Base-by-base conservation (phyloP, 2,888 invertebrate species). In the Melanostoma scalare region DNA sequence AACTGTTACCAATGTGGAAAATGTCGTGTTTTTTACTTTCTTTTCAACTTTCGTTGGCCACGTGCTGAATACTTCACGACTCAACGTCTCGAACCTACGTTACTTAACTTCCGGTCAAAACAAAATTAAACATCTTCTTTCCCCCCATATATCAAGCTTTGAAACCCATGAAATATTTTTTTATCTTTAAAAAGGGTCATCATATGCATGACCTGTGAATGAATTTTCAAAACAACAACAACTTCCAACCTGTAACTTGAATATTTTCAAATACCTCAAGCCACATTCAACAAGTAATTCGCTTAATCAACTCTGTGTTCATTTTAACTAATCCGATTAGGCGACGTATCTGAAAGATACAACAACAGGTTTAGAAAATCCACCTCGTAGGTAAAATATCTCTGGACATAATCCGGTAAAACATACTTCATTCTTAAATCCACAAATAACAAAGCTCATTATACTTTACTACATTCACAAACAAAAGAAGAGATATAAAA, bases 11-110 rank as follows among this genome's bases (percentile, higher is more conserved):
- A n/a, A 40, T 58, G n/a, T 20, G 4, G 38, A 69, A 35, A 53
- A 68, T 68, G 60, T 61, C 55, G 53, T 61, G 48, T 61, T 73
- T 73, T 73, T 79, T 67, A 73, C 67, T 79, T 79, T 73, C 78
- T 79, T 73, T 78, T 79, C 3, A 35, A 68, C 78, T 79, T 79
- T 79, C 67, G 73, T 53, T 44, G 10, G 38, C 38, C 60, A 53
- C 46, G 9, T 60, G 42, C 36, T 55, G 60, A 67, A 60, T 60
- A 68, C 46, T 68, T 53, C 3, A 68, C 61, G n/a, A 38, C 2
- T 20, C 20, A 36, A 9, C 30, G 30, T 36, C 36, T 46, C 8
- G 4, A 9, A 36, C 9, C 35, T 63, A 20, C n/a, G 36, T 10
- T 9, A 35, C 33, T 30, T 6, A 4, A 38, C 40, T 63, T 63